Evolutionary conservation across 2,113 vertebrate species (phyloP).

Genomic region (Pluvianellus socialis): DNA sequence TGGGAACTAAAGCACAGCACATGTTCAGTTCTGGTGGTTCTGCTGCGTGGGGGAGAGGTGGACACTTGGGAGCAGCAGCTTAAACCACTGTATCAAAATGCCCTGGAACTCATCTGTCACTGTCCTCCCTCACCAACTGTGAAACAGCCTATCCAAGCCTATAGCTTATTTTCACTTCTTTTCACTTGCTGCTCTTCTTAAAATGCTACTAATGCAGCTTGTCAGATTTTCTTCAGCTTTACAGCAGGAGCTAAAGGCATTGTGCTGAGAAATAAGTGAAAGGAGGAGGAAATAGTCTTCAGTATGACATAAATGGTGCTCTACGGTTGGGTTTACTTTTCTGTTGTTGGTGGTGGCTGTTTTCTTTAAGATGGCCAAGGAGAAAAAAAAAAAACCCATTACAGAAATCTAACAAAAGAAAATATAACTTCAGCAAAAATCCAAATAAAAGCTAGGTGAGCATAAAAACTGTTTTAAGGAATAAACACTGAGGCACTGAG

Average conservation of each 20-base stretch:
- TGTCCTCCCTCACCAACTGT: neutral
- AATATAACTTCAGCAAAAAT: neutral
- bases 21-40: neutral
- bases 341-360: neutral
- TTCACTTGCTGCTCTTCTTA: neutral
- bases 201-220: neutral
- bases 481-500: neutral
- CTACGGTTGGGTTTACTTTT: neutral
- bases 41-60: neutral
- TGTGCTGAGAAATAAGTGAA: neutral
- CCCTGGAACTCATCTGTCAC: neutral
- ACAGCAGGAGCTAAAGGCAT: neutral
- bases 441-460: neutral
- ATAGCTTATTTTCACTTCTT: neutral
- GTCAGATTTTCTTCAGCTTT: constrained; percentile 10
- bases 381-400: neutral
- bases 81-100: neutral
- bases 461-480: neutral
- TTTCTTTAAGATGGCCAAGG: neutral
- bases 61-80: neutral
- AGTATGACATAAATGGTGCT: neutral
- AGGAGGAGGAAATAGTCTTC: neutral
- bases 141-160: neutral
- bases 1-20: neutral
- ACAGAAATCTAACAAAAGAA: neutral